Percentiles rank a stretch among this genome's conserved stretches.
Conservation (phyloP, 2,888 invertebrate species). For the Leptura quadrifasciata region DNA sequence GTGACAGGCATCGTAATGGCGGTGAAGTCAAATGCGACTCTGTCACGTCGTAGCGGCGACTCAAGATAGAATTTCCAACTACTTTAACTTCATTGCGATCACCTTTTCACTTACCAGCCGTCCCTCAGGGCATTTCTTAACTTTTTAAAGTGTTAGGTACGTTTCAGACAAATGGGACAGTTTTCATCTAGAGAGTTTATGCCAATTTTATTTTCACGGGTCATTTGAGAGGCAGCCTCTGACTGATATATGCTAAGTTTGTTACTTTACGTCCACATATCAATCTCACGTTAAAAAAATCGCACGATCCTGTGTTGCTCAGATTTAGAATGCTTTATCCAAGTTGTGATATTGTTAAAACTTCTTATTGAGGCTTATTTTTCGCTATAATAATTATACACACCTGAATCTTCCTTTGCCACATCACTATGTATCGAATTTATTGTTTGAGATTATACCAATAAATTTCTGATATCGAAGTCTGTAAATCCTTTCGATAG, state of each 20-base stretch:
- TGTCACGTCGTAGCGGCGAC: conserved; percentile 52
- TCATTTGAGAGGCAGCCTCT: conserved; percentile 29
- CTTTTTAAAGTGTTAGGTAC: conserved; percentile 57
- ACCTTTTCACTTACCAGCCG: conserved; percentile 66
- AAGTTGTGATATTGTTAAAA: too few relatives aligned
- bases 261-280: conserved; percentile 3
- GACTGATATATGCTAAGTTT: neutral
- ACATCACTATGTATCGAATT: neutral
- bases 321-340: too few relatives aligned
- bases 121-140: conserved; percentile 55
- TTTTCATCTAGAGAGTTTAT: conserved; percentile 34
- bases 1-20: conserved; percentile 67
- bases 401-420: neutral
- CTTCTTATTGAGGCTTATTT: too few relatives aligned
- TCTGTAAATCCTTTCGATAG: conserved; percentile 21
- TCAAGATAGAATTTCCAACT: conserved; percentile 61
- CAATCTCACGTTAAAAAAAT: neutral
- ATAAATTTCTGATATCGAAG: neutral
- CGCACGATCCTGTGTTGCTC: neutral
- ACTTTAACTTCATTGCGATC: conserved; percentile 64
- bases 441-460: neutral
- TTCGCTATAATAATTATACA: neutral
- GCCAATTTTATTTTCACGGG: conserved; percentile 45
- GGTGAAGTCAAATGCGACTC: conserved; percentile 57
- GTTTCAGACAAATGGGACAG: conserved; percentile 45